Percentiles rank a stretch among this genome's conserved stretches.
These are phyloP conservation scores for Cephus rjabovi DNA, from an alignment of 2,888 invertebrate species.

Conservation along the genomic window DNA sequence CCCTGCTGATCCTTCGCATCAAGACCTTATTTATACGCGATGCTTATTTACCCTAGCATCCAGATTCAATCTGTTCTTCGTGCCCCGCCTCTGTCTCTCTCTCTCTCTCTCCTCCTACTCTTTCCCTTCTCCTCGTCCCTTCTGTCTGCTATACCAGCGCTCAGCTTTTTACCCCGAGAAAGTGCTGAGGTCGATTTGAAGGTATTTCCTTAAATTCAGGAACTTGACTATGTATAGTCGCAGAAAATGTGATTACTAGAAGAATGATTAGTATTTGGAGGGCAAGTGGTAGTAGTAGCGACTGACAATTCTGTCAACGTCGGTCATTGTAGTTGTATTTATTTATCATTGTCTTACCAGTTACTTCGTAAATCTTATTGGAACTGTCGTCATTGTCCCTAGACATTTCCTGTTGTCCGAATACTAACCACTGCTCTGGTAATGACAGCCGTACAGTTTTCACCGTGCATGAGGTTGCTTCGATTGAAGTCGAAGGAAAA, in stretches of 20 bases:
- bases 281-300: too few species aligned
- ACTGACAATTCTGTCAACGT: too few species aligned
- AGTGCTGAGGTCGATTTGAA: neutral
- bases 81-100: neutral
- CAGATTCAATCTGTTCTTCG: neutral
- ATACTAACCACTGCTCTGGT: neutral
- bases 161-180: neutral
- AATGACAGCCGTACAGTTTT: neutral
- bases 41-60: neutral
- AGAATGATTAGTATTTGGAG: too few species aligned
- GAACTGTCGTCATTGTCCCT: neutral
- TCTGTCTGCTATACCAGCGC: neutral
- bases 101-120: neutral
- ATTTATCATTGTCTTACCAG: neutral
- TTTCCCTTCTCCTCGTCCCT: neutral
- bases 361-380: neutral
- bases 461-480: neutral
- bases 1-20: neutral
- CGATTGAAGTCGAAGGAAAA: neutral
- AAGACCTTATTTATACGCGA: neutral
- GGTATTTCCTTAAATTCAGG: neutral
- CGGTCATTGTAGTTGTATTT: too few species aligned
- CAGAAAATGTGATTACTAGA: neutral
- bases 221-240: neutral
- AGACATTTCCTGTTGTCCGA: neutral